phyloP scores from a whole-genome alignment of 1,140 invertebrate species.

The Samia ricini region DNA sequence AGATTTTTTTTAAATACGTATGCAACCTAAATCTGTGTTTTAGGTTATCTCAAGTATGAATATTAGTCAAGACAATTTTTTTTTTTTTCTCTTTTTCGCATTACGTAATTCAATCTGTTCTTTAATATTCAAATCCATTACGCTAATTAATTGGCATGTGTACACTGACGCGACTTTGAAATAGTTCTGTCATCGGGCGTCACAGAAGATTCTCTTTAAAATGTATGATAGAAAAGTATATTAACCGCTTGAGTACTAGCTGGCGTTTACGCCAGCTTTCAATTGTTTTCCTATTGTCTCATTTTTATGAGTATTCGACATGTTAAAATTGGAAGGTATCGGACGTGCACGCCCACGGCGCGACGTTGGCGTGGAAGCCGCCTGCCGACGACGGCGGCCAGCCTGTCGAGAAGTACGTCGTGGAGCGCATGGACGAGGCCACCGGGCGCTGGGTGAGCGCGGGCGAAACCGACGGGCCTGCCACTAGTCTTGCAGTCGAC shows the following conservation, averaged over 20 bases:
- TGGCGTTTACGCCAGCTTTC: too few relatives aligned
- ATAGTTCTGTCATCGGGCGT: too few relatives aligned
- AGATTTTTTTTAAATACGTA: too few relatives aligned
- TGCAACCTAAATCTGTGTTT: too few relatives aligned
- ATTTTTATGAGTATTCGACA: too few relatives aligned
- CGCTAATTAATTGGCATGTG: too few relatives aligned
- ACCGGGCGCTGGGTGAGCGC: conserved; percentile 95
- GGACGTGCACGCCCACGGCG: conserved; percentile 91
- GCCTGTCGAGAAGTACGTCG: conserved; percentile 93
- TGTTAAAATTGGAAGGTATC: conserved; percentile 73
- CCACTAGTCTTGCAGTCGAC: conserved; percentile 85
- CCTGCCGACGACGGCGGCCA: conserved; percentile 94
- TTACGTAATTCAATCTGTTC: neutral
- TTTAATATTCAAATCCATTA: neutral
- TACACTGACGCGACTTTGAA: too few relatives aligned
- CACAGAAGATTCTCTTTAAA: too few relatives aligned
- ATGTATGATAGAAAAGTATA: too few relatives aligned
- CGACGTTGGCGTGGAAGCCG: conserved; percentile 92
- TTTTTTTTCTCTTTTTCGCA: neutral
- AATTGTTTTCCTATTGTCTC: too few relatives aligned
- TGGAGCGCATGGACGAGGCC: conserved; percentile 96
- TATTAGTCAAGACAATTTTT: neutral
- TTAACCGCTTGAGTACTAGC: too few relatives aligned
- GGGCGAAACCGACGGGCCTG: conserved; percentile 91
- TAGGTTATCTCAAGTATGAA: too few relatives aligned